Evolutionary conservation across 2,888 invertebrate genomes (phyloP).

Genomic region (Eupithecia centaureata): DNA sequence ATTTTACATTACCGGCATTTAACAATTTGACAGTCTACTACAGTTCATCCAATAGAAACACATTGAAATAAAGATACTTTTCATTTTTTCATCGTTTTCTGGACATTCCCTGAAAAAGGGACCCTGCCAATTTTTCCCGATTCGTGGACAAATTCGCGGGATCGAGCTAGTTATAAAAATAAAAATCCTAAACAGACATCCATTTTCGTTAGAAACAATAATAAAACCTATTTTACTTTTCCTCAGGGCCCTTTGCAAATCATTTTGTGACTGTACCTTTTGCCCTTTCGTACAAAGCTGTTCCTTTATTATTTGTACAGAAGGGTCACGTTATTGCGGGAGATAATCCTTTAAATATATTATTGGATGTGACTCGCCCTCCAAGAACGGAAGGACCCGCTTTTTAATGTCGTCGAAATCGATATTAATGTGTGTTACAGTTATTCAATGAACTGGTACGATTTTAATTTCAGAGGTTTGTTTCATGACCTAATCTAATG

Average conservation of each 20-base stretch:
- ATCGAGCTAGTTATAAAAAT: no score
- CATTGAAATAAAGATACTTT: no score
- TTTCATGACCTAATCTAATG: no score
- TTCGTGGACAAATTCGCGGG: no score
- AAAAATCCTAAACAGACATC: not conserved
- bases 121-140: no score
- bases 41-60: no score
- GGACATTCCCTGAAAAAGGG: no score
- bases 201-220: not conserved
- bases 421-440: conserved; percentile 71
- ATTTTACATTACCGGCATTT: no score
- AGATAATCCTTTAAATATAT: conserved; percentile 84
- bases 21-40: no score
- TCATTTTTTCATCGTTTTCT: no score
- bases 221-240: conserved; percentile 6
- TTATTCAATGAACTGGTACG: conserved; percentile 47
- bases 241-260: conserved; percentile 11
- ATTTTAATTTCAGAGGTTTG: not conserved
- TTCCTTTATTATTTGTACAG: conserved; percentile 26
- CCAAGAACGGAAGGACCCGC: conserved; percentile 58
- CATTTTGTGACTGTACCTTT: conserved; percentile 13
- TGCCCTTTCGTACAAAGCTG: conserved; percentile 16
- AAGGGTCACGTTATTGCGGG: conserved; percentile 80
- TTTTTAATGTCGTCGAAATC: conserved; percentile 77
- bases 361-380: conserved; percentile 77